Evolutionary conservation across 2,113 vertebrate genomes (phyloP), one percentile per base, ranked within the genome.

Genomic region (Corythaixoides concolor): DNA sequence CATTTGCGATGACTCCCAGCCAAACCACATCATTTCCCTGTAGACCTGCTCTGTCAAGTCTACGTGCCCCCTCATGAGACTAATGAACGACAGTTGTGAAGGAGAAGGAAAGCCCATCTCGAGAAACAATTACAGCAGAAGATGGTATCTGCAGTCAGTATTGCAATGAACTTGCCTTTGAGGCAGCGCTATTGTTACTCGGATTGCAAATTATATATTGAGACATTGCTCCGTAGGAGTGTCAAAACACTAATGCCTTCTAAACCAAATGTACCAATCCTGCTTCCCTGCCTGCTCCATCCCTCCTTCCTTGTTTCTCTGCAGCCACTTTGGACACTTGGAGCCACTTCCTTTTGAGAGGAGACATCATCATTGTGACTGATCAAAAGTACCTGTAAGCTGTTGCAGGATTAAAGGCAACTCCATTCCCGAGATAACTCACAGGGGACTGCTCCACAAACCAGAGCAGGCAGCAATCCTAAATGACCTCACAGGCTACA

Each of bases 141-240:
- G 96, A 94, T 94, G 82, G 47, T 94, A 95, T 96, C 96, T 94
- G 70, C 70, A 59, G 18, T 66, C 85, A 63, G 52, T 80, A 85
- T 91, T 75, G 67, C 90, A 88, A 73, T 59, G 82, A 94, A 80
- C 64, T 63, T 96, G 95, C 92, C 96, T 96, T 56, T 93, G 88
- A 95, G 93, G 92, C 95, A 95, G 74, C 3, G 30, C 88, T 95
- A 70, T 84, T 94, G 93, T 92, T 77, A 67, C 68, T 45, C 1
- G 11, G 59, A 88, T 90, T 88, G 68, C 83, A 80, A 60, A 75
- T 86, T 59, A 59, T 3, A 15, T 35, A 62, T 93, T 94, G 90
- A 94, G 93, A 94, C 75, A 70, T 41, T 60, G 93, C 60, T 86
- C 55, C 1, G 6, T 13, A 81, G 64, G 68, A 93, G 41, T 47